Evolutionary conservation across 1,140 invertebrate species (phyloP).

Genomic region (Trichonephila clavipes): DNA sequence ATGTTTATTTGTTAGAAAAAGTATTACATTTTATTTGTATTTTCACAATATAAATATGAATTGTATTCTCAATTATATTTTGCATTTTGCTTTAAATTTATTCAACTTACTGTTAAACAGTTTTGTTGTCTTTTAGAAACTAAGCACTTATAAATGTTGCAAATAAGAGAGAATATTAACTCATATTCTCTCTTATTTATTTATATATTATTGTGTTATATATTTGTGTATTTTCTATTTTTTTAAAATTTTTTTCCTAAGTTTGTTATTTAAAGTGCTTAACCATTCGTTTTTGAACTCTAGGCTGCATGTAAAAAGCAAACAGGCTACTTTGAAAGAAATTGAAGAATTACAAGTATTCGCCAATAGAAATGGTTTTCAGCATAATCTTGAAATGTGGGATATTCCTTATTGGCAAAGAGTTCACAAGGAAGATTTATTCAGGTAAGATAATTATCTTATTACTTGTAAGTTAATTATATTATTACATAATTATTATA

Average conservation of each 20-base stretch:
- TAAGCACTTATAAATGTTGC: too few species aligned
- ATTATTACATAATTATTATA: too few species aligned
- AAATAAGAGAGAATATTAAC: too few species aligned
- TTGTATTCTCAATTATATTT: too few species aligned
- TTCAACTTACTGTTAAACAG: too few species aligned
- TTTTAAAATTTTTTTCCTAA: not conserved
- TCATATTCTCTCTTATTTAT: too few species aligned
- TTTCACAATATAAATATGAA: too few species aligned
- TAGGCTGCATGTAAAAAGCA: constrained; percentile 79
- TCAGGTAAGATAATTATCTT: constrained; percentile 82
- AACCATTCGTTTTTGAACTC: not conserved
- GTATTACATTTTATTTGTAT: too few species aligned
- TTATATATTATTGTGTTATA: too few species aligned
- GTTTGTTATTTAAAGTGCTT: not conserved
- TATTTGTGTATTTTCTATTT: not conserved
- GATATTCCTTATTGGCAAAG: constrained; percentile 93
- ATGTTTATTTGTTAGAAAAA: too few species aligned
- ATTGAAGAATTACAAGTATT: constrained; percentile 87
- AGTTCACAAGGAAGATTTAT: constrained; percentile 83
- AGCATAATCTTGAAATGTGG: constrained; percentile 87
- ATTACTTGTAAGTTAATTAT: constrained; percentile 68
- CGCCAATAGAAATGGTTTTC: constrained; percentile 88
- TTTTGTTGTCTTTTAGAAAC: too few species aligned
- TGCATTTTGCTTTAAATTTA: too few species aligned
- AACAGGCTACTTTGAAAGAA: constrained; percentile 88